phyloP scores from a whole-genome alignment of 2,888 invertebrate species.

The Ectemnius lituratus region DNA sequence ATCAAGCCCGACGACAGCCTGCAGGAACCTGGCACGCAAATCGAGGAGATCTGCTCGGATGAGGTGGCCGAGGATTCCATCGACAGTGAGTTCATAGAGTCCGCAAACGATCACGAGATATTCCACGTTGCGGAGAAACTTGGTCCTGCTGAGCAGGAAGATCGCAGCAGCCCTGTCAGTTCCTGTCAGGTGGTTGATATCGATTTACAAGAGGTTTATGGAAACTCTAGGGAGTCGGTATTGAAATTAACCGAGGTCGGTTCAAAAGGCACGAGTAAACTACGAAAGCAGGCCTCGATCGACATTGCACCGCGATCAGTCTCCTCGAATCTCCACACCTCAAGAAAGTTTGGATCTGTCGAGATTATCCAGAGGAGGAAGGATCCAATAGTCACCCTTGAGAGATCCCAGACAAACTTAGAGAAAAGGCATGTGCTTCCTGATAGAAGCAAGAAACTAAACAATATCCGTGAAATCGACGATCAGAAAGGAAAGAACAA shows the following conservation, averaged over 20 bases:
- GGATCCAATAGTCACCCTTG: constrained; percentile 48
- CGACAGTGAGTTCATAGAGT: constrained; percentile 54
- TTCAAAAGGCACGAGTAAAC: constrained; percentile 43
- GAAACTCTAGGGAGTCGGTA: background rate
- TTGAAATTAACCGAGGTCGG: constrained; percentile 18
- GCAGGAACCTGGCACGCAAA: constrained; percentile 55
- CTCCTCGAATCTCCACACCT: constrained; percentile 51
- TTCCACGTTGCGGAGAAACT: constrained; percentile 34
- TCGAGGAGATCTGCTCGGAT: constrained; percentile 68
- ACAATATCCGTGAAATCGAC: constrained; percentile 66
- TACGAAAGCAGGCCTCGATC: constrained; percentile 64
- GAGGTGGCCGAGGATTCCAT: constrained; percentile 59
- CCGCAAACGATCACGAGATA: constrained; percentile 24
- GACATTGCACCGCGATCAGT: constrained; percentile 41
- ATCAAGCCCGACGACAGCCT: constrained; percentile 68
- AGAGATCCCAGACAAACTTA: constrained; percentile 62
- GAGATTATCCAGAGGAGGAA: constrained; percentile 59
- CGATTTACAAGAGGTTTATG: constrained; percentile 15
- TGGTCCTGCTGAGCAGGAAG: constrained; percentile 36
- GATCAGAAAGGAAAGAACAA: constrained; percentile 51
- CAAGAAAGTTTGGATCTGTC: constrained; percentile 66
- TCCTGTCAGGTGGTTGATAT: constrained; percentile 31
- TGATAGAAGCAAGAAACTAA: constrained; percentile 62
- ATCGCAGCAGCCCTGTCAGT: constrained; percentile 37
- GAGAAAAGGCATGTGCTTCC: constrained; percentile 52